Base-by-base conservation (phyloP, 2,888 invertebrate species). In the Himalopsyche japonica region DNA sequence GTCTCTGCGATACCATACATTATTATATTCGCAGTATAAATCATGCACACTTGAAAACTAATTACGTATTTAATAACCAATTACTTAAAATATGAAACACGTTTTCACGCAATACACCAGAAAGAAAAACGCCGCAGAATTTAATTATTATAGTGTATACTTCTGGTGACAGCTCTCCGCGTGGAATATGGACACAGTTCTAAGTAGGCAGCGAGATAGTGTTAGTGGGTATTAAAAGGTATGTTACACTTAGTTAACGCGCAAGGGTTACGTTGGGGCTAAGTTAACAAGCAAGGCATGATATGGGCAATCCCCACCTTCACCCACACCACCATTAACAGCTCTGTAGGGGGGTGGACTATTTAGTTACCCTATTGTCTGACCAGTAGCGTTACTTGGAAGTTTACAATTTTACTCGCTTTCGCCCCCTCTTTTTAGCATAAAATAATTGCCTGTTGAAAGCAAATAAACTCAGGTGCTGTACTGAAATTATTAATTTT, bases 181-280 rank as follows among this genome's bases (percentile, higher is more conserved):
- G 24, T 24, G 70, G 70, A 70, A 70, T 70, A 70, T 70, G 70
- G 70, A 70, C 70, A 83, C 80, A 80, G 77, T 80, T 80, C 83
- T 83, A 83, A 83, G 83, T 76, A 82, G 82, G 82, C 76, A 79
- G 37, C 70, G 70, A 70, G 70, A 70, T 70, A 70, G 70, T 70
- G 84, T 77, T 81, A 77, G 80, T 57, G 81, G 86, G 85, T 85
- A 86, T 85, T 86, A 85, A 84, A 83, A 83, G 85, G 86, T 85
- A 84, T 85, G 86, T 86, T 86, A 84, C 86, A 86, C 85, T 86
- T 86, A 86, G 86, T 86, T 85, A 86, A 86, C 86, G 85, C 85
- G 82, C 70, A 79, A 81, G 82, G 84, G 86, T 84, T 85, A 82
- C 78, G 84, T 57, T 79, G 80, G 84, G 86, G 86, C 79, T 82